Evolutionary conservation across 1,140 invertebrate genomes (phyloP), one percentile per base, ranked within the genome.

Genomic region (Pentalonia nigronervosa): DNA sequence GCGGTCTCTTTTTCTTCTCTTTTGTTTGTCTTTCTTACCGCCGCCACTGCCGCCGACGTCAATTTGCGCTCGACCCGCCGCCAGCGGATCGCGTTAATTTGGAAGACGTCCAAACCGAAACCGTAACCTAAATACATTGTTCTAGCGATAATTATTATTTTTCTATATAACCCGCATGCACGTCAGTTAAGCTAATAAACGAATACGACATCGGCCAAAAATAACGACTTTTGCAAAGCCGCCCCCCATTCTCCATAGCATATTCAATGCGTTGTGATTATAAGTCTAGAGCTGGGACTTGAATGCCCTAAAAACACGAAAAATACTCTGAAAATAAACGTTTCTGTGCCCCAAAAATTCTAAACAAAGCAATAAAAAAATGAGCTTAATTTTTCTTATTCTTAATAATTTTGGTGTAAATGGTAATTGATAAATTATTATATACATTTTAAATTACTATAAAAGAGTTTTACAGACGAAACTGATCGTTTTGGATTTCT

Each of bases 51-150:
- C 53, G 89, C 81, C 91, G 76, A 93, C 91, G 81, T 84, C 91
- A 83, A 93, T 93, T 84, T 86, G 48, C 76, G 48, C 91, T 53
- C 91, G 45, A 50, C 91, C 91, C 76, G 91, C 91, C 76, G 81
- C 48, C 81, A 83, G 56, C 89, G 89, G 89, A 93, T 93, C 67
- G 81, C 76, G 91, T 93, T 93, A 93, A 93, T 93, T 93, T 93
- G 76, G 50, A 53, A 83, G 50, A 90, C 89, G 89, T 90, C 89
- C 91, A 93, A 56, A 93, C 48, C 45, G 91, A 93, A 45, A 93
- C 48, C 45, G 91, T 50, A 93, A 67, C 89, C 36, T 45, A 67
- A 67, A 90, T 90, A 67, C 50, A 89, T 89, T 89, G 88, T 89
- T 89, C 88, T 90, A 90, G 25, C 36, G 30, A 67, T 67, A 67